Evolutionary conservation across 2,888 invertebrate species (phyloP).

Genomic region (Parelbella ahira): DNA sequence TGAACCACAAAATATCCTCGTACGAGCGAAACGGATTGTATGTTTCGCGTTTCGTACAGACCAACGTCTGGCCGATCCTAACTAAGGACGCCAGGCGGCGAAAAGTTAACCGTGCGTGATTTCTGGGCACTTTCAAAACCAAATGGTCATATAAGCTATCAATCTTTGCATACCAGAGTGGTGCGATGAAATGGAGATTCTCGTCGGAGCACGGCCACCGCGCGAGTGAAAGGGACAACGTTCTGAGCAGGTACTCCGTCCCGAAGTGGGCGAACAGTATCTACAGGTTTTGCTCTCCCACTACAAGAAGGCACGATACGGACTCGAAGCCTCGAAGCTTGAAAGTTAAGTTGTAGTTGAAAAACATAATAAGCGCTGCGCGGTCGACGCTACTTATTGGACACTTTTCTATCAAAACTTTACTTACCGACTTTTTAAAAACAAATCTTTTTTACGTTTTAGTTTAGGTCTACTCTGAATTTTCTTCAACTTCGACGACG

Average conservation of each 20-base stretch:
- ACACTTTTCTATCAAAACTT: constrained; percentile 29
- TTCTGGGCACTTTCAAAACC: constrained; percentile 77
- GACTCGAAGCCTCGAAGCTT: constrained; percentile 68
- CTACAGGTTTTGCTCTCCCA: constrained; percentile 81
- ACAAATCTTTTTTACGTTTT: no score
- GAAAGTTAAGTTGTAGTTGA: constrained; percentile 58
- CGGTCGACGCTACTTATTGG: constrained; percentile 40
- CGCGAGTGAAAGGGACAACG: constrained; percentile 69
- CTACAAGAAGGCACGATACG: constrained; percentile 73
- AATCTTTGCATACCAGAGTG: constrained; percentile 81
- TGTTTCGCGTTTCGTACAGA: constrained; percentile 21
- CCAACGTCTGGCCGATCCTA: constrained; percentile 58
- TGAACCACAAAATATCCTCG: constrained; percentile 49
- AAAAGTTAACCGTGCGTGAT: constrained; percentile 79
- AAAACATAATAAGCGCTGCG: constrained; percentile 54
- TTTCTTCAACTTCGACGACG: no score
- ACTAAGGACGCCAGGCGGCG: constrained; percentile 78
- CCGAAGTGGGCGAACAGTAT: constrained; percentile 71
- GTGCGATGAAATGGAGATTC: constrained; percentile 66
- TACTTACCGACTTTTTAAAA: no score
- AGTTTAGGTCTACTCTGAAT: no score
- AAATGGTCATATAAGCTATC: constrained; percentile 80
- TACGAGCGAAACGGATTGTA: constrained; percentile 34
- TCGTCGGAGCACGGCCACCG: constrained; percentile 41
- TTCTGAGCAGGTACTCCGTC: constrained; percentile 65